A percentile compares a stretch with the other conserved stretches of the same genome.
Conservation (phyloP, 2,113 vertebrate species). For the Meles meles region DNA sequence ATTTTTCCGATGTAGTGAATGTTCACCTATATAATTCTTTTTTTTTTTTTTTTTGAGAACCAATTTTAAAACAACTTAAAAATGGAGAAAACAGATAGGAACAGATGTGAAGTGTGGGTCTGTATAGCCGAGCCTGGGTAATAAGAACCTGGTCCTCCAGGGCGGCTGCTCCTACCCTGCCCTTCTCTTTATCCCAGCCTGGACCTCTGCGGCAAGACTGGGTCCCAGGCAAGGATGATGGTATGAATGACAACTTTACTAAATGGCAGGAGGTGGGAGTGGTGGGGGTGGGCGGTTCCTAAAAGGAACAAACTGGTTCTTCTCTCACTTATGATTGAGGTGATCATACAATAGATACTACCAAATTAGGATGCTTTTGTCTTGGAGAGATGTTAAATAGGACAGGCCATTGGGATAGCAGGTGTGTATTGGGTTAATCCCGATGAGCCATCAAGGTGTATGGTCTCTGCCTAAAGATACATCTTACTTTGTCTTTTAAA, state of each 20-base stretch:
- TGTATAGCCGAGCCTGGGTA: accelerated
- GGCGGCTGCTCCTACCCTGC: accelerated
- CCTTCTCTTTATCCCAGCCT: background rate
- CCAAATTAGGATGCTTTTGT: background rate
- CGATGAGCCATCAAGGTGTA: background rate
- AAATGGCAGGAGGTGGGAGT: background rate
- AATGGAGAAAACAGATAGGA: background rate
- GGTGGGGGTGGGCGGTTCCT: background rate
- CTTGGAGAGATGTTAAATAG: background rate
- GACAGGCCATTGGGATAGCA: background rate
- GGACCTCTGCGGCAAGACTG: no score
- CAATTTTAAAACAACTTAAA: background rate
- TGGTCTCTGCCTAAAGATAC: background rate
- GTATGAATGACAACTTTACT: background rate
- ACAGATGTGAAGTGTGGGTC: no score
- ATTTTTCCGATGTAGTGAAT: background rate
- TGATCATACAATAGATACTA: background rate
- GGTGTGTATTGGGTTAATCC: background rate
- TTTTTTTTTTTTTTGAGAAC: background rate
- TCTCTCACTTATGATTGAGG: background rate
- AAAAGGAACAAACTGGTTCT: background rate
- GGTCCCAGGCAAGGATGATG: background rate
- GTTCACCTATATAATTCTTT: background rate
- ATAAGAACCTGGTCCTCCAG: background rate
- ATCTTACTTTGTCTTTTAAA: background rate